A percentile compares a stretch with the other conserved stretches of the same genome.
Evolutionary conservation across 2,113 vertebrate species (phyloP).

Genomic region (Haemorhous mexicanus): DNA sequence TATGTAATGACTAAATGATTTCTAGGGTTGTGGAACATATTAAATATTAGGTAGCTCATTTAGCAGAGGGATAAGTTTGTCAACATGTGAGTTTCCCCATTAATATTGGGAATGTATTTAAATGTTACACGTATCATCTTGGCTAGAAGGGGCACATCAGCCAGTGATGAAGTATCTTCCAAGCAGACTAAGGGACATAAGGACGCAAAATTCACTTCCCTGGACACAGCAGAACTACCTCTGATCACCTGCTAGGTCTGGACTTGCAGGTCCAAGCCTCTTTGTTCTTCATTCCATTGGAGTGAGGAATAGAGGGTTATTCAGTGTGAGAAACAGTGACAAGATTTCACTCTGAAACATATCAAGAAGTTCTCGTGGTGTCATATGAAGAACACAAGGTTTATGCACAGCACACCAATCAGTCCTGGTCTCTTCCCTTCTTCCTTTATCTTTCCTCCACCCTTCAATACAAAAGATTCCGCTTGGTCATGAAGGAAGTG

Average conservation of each 20-base stretch:
- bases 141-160: not conserved
- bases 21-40: not conserved
- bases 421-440: not conserved
- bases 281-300: not conserved
- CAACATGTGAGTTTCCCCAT: not conserved
- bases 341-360: not conserved
- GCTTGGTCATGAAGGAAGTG: conserved; percentile 26
- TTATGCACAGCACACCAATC: not conserved
- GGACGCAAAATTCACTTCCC: not conserved
- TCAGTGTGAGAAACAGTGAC: not conserved
- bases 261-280: not conserved
- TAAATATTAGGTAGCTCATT: not conserved
- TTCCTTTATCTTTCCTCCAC: conserved; percentile 3
- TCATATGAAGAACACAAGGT: not conserved
- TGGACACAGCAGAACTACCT: not conserved
- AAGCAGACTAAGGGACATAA: not conserved
- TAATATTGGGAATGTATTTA: not conserved
- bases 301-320: not conserved
- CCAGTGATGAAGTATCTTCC: not conserved
- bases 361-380: not conserved
- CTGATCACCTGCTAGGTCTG: not conserved
- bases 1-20: not conserved
- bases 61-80: not conserved
- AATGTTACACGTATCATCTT: not conserved
- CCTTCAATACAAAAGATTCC: not conserved